Evolutionary conservation across 2,888 invertebrate species (phyloP).

Genomic region (Trissonchulus latispiculum): DNA sequence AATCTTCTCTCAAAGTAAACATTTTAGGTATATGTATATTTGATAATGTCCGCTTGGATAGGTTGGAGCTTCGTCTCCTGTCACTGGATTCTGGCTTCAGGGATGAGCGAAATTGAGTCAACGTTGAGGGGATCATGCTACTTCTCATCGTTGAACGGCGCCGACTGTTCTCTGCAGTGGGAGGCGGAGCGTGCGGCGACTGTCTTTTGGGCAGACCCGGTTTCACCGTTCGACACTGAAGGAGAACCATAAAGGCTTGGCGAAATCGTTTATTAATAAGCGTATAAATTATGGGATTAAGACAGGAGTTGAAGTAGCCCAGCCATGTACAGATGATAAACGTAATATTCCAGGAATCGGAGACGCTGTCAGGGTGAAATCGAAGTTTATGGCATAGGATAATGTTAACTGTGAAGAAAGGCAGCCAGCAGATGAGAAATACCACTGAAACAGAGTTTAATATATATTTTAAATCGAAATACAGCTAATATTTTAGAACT

Average conservation of each 20-base stretch:
- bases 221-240: not conserved
- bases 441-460: conserved; percentile 43
- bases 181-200: not conserved
- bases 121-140: not conserved
- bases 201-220: not conserved
- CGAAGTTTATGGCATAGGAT: conserved; percentile 39
- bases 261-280: not conserved
- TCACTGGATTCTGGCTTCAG: not conserved
- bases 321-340: conserved; percentile 45
- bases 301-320: conserved; percentile 49
- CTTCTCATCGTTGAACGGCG: not conserved
- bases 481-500: too few relatives aligned
- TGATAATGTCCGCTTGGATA: too few relatives aligned
- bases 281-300: conserved; percentile 2
- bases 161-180: not conserved
- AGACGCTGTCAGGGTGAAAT: conserved; percentile 30
- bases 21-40: too few relatives aligned
- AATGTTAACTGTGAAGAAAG: conserved; percentile 50
- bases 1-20: too few relatives aligned
- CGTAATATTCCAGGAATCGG: conserved; percentile 25
- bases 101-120: not conserved
- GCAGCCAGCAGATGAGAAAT: conserved; percentile 50
- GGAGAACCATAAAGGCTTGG: not conserved
- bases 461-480: too few relatives aligned
- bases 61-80: too few relatives aligned